Base-by-base conservation (phyloP, 2,797 vertebrate species). In the Tiaroga cobitis region DNA sequence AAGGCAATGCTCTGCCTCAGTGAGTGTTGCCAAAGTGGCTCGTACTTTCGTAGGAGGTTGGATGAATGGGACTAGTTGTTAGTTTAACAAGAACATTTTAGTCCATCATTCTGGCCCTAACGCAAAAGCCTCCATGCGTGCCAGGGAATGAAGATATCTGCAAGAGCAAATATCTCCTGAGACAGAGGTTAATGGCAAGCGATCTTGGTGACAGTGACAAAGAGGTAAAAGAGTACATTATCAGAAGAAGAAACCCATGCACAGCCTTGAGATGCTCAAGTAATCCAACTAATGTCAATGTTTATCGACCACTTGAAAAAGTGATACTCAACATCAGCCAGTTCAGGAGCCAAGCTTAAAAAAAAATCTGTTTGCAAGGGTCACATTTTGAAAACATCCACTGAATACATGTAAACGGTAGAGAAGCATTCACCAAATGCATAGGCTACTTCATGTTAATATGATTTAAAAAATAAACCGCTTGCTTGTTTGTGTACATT, bases 81-180 rank as follows among this genome's bases (percentile, higher is more conserved):
- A 70, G 80, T 79, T 79, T 81, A 87, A 75, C 46, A 74, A 19
- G 73, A 87, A 65, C 81, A 74, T 83, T 81, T 87, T 54, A 83
- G 49, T 74, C 49, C 69, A 82, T 61, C 59, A 56, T 56, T 80
- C 29, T 76, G 32, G 26, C 63, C 76, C 19, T 34, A 43, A 73
- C 19, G 32, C 46, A 59, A 75, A 74, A 51, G 24, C 61, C 39
- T 80, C 39, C 18, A 11, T 41, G 49, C 13, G 15, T 70, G 65
- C 32, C 80, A 69, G 46, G 32, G 46, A 70, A 70, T 70, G 21
- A 56, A 81, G 67, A 81, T 69, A 70, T 81, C 34, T 37, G 32
- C 32, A 24, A 81, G 67, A 81, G 21, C 49, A 70, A 70, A 56
- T 56, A 56, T 69, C 65, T 70, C 21, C 24, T 32, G 80, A 70